These are phyloP conservation scores for Oligia latruncula DNA, from an alignment of 2,888 invertebrate genomes.

Conservation along the genomic window DNA sequence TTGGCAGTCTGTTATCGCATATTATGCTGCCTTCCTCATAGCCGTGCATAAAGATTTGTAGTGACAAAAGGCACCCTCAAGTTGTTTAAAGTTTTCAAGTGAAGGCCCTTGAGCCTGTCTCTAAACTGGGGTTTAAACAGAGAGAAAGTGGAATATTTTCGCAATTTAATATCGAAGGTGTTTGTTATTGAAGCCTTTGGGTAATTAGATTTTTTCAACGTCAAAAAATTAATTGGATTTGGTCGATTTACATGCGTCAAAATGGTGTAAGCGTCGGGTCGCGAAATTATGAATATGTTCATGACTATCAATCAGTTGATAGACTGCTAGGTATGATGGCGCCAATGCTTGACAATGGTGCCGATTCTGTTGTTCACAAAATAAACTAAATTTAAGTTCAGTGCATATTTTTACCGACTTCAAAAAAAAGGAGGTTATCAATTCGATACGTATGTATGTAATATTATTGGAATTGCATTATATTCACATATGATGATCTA, in stretches of 20 bases:
- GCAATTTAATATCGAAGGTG: too few relatives aligned
- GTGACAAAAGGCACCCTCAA: not conserved
- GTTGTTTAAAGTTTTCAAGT: not conserved
- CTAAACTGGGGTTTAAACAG: not conserved
- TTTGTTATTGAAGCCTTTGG: constrained; percentile 5
- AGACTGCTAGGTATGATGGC: constrained; percentile 9
- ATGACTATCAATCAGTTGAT: constrained; percentile 25
- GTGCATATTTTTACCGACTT: too few relatives aligned
- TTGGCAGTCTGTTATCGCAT: not conserved
- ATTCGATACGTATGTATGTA: too few relatives aligned
- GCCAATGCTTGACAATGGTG: constrained; percentile 5
- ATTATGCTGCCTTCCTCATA: not conserved
- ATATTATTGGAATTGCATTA: too few relatives aligned
- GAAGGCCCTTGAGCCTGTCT: not conserved
- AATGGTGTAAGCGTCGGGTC: constrained; percentile 21
- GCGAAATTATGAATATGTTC: constrained; percentile 13
- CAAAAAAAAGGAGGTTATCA: too few relatives aligned
- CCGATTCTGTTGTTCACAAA: too few relatives aligned
- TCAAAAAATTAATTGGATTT: constrained; percentile 43
- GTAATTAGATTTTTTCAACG: constrained; percentile 5
- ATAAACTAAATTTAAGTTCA: too few relatives aligned
- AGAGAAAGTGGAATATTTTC: not conserved
- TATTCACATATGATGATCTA: too few relatives aligned
- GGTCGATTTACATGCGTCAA: constrained; percentile 30
- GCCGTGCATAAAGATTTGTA: not conserved